Evolutionary conservation across 2,113 vertebrate genomes (phyloP), one percentile per base, ranked within the genome.

Genomic region (pig (Sus scrofa)): DNA sequence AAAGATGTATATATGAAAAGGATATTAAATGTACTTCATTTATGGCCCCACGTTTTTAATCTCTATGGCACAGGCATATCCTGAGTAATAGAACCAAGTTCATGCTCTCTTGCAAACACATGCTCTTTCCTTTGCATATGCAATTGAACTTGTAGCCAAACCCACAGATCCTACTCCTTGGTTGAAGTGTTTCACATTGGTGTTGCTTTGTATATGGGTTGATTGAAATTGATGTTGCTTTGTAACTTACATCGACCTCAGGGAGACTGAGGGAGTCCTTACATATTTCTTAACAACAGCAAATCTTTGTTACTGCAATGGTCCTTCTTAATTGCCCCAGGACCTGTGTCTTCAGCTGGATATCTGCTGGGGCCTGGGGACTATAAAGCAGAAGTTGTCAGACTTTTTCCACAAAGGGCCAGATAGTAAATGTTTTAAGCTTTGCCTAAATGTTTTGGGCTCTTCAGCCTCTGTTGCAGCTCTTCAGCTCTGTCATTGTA

Each of bases 371-470:
- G 78, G 52, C 34, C 8, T 39, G 52, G n/a, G 65, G 73, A 10
- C 27, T 19, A 9, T 15, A 74, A 60, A 75, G 65, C 67, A 24
- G 67, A 15, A 13, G 26, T 60, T 86, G 50, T 91, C 32, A 18
- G 13, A 34, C 27, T 52, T 34, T 87, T 68, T 37, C 50, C 65
- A 70, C 70, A 87, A 54, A 82, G 60, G 44, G 26, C 70, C 75
- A 52, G 30, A 78, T 6, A 73, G 58, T 85, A 92, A 27, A 85
- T 58, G 34, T 15, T 58, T 96, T 27, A 83, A 54, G 22, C 83
- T 83, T 58, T 11, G 34, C 34, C 73, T 77, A 27, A 71, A 27
- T 56, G 37, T 58, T 37, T 73, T 50, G 37, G 71, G 71, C 20
- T 9, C 0, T 77, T 32, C 0, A 0, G 15, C 20, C 7, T 70